Evolutionary conservation across 2,888 invertebrate genomes (phyloP), one percentile per base, ranked within the genome.

Genomic region (Hypomecis atomaria): DNA sequence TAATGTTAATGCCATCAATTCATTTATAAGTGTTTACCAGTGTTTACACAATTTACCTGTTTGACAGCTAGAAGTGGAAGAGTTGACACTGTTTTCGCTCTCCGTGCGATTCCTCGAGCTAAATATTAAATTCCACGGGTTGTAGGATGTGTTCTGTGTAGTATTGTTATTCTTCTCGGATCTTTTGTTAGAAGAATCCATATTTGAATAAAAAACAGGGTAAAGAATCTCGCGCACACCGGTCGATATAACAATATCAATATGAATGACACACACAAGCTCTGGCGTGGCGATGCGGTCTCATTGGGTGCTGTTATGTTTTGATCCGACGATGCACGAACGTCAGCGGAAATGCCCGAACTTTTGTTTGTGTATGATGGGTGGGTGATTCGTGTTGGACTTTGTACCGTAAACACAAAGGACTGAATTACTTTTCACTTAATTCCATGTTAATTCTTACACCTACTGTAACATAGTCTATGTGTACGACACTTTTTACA

Each of bases 111-210:
- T 84, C 76, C 92, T 84, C 58, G 86, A 72, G 57, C 75, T 88
- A 71, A 92, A 91, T 69, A 91, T 81, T 70, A 90, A 83, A 84
- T 88, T 91, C 89, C 88, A 92, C 43, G 92, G 91, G 68, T 81
- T 90, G 70, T 89, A 90, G 69, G 73, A 84, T 4, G 81, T 72
- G 65, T 68, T 76, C 62, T 80, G 83, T 0, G 79, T 62, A 62
- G 78, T 79, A 69, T 82, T 85, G 67, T 75, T 81, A 53, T 71
- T 80, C 70, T 88, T 88, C 8, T 84, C 40, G 0, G 72, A 67
- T 44, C 76, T 73, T 73, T 92, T 90, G 66, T 78, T 86, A 9
- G 81, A 72, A 56, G 89, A 79, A 85, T 92, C 89, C 92, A 92
- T 82, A 62, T 66, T 72, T 71, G 62, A 68, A 62, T 64, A 49